phyloP scores from a whole-genome alignment of 2,113 vertebrate genomes.

The Noturus placidus region DNA sequence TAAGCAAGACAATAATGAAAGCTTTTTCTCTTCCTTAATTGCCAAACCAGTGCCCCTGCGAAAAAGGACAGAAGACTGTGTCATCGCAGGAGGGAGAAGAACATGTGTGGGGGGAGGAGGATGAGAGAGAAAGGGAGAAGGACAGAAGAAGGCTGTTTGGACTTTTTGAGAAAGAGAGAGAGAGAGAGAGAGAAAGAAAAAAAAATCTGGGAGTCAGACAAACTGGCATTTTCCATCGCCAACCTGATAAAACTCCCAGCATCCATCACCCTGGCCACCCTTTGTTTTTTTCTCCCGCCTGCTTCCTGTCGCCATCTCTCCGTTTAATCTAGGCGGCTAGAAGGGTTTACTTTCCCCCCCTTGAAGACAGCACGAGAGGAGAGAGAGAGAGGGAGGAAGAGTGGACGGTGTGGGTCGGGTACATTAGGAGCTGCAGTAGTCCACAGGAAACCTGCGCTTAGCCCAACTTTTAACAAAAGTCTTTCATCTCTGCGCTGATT shows the following conservation, averaged over 20 bases:
- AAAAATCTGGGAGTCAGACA: conserved; percentile 82
- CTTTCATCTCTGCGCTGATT: conserved; percentile 91
- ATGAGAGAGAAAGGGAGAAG: conserved; percentile 25
- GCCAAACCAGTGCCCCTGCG: conserved; percentile 86
- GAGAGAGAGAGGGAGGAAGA: conserved; percentile 64
- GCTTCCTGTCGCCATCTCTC: conserved; percentile 99
- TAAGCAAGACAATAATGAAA: conserved; percentile 88
- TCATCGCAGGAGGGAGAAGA: conserved; percentile 71
- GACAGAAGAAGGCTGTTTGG: conserved; percentile 10
- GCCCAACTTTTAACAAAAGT: conserved; percentile 82
- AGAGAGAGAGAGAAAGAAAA: conserved; percentile 1
- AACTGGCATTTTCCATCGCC: conserved; percentile 92
- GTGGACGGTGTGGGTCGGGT: conserved; percentile 39
- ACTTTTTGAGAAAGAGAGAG: conserved; percentile 17
- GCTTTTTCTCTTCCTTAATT: conserved; percentile 86
- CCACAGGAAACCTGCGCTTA: conserved; percentile 93
- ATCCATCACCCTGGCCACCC: conserved; percentile 77
- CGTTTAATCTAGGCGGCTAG: conserved; percentile 98
- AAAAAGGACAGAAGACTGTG: conserved; percentile 86
- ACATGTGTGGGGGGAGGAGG: conserved; percentile 6
- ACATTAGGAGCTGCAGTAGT: conserved; percentile 52
- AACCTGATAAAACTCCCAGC: conserved; percentile 92
- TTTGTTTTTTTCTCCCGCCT: conserved; percentile 96
- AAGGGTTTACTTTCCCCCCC: conserved; percentile 89
- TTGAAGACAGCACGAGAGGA: conserved; percentile 80